Evolutionary conservation across 2,113 vertebrate genomes (phyloP), one percentile per base, ranked within the genome.

Genomic region (Malurus alboscapulatus): DNA sequence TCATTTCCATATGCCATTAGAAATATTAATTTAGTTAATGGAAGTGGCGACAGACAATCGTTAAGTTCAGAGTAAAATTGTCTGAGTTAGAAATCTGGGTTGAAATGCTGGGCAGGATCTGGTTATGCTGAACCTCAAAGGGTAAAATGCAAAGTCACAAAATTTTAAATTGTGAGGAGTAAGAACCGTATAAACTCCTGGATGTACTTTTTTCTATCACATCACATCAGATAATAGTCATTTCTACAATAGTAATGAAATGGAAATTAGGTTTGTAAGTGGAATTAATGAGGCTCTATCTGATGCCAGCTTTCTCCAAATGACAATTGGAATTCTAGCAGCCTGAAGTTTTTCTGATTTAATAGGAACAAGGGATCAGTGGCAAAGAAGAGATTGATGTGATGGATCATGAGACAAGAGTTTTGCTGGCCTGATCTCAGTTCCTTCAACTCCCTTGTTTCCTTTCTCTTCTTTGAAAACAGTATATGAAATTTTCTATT

Each of bases 231-330:
- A 89, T 54, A 75, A 57, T 74, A 76, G 3, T 72, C 0, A 87
- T 61, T 78, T 82, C 47, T 87, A 83, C 91, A 93, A 91, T 6
- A 90, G 67, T 30, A 95, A 73, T 67, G 74, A 87, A 87, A 91
- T 66, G 50, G 74, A 87, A 85, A 87, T 89, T 58, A 92, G 67
- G 65, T 84, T 62, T 73, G 26, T 83, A 91, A 93, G 89, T 69
- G 44, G 72, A 92, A 93, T 91, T 89, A 94, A 93, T 82, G 65
- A 89, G 86, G 69, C 29, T 67, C 15, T 47, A 85, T 59, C 65
- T 82, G 84, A 85, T 76, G 74, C 34, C 74, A 79, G 62, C 50
- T 73, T 79, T 76, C 71, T 79, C 38, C 68, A 91, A 69, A 85
- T 51, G 71, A 87, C 66, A 91, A 76, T 9, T 0, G 0, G 58